Conservation (phyloP, 2,888 invertebrate genomes). For the Himalopsyche tibetana region DNA sequence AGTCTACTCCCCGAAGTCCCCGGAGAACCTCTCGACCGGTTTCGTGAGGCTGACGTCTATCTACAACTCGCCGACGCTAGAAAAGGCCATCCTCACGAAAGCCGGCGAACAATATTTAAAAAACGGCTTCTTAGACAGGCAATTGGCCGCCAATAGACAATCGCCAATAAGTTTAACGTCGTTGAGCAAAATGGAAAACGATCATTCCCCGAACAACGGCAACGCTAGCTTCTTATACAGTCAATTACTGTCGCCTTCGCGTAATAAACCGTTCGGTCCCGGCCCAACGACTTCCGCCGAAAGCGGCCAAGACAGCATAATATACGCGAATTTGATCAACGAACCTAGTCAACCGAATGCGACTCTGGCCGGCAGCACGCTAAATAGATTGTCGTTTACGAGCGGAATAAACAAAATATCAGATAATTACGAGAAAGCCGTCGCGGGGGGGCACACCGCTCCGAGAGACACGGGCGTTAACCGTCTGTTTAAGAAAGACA, state of each 20-base stretch:
- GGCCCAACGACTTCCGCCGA: constrained; percentile 65
- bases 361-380: constrained; percentile 70
- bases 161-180: constrained; percentile 75
- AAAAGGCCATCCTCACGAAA: constrained; percentile 67
- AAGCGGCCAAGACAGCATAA: constrained; percentile 49
- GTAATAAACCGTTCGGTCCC: constrained; percentile 68
- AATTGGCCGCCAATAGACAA: constrained; percentile 68
- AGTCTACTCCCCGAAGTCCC: constrained; percentile 66
- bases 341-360: constrained; percentile 41
- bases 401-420: constrained; percentile 76
- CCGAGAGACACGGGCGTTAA: constrained; percentile 71
- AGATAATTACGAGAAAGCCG: constrained; percentile 75
- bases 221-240: constrained; percentile 76
- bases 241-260: constrained; percentile 70
- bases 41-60: constrained; percentile 76
- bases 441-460: constrained; percentile 73
- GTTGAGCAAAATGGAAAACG: constrained; percentile 74
- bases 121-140: constrained; percentile 71
- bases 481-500: constrained; percentile 72
- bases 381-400: constrained; percentile 59
- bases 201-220: constrained; percentile 66
- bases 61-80: constrained; percentile 71
- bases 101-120: constrained; percentile 66
- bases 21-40: constrained; percentile 49
- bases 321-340: constrained; percentile 67